Percentiles rank a stretch among this genome's conserved stretches.
Conservation (phyloP, 2,888 invertebrate genomes). For the Tenthredo livida region DNA sequence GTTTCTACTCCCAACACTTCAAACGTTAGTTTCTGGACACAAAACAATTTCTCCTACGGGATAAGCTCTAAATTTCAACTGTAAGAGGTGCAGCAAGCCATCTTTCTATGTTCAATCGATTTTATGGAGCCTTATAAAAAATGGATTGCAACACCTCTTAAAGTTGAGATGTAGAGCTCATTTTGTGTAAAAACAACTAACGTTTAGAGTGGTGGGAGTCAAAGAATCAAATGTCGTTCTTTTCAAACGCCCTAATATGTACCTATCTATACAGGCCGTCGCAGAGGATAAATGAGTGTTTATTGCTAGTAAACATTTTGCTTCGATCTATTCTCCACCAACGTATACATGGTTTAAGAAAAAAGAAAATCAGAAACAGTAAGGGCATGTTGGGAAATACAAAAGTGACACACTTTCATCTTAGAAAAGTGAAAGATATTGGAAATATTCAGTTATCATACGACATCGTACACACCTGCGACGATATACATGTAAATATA, state of each 20-base stretch:
- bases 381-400: neutral
- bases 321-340: neutral
- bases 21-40: too few species aligned
- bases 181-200: too few species aligned
- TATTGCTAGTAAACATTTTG: neutral
- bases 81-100: too few species aligned
- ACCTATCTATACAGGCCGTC: neutral
- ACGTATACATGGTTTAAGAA: neutral
- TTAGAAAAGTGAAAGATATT: neutral
- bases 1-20: too few species aligned
- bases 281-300: neutral
- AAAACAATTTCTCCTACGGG: too few species aligned
- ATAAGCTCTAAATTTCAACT: too few species aligned
- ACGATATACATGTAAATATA: slow-evolving; percentile 2
- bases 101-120: too few species aligned
- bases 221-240: too few species aligned
- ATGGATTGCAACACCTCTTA: too few species aligned
- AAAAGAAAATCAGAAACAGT: neutral
- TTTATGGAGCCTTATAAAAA: too few species aligned
- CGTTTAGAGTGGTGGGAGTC: too few species aligned
- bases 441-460: neutral
- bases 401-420: neutral
- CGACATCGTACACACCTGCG: slow-evolving; percentile 8
- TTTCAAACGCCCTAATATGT: neutral
- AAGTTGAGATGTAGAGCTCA: too few species aligned